These are phyloP conservation scores for Melanotaenia pygmaea DNA, from an alignment of 2,797 vertebrate species.

Conservation along the genomic window DNA sequence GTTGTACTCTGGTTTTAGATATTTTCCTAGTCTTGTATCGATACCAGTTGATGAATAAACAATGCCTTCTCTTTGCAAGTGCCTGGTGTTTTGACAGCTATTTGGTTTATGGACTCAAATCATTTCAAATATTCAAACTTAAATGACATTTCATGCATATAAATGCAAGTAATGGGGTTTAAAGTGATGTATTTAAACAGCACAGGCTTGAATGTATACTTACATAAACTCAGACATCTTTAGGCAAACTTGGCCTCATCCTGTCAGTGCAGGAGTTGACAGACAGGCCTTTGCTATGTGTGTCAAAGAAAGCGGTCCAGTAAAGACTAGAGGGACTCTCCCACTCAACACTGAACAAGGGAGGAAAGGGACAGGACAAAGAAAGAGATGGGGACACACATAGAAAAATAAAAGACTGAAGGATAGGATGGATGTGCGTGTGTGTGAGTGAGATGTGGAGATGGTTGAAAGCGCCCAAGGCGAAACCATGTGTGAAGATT, in stretches of 20 bases:
- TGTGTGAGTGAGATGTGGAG: conserved; percentile 27
- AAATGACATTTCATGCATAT: conserved; percentile 27
- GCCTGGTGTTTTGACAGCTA: background rate
- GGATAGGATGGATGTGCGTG: conserved; percentile 3
- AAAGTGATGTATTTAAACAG: conserved; percentile 31
- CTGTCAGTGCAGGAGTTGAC: conserved; percentile 73
- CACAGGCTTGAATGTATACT: conserved; percentile 38
- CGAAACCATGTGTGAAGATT: conserved; percentile 68
- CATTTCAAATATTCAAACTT: conserved; percentile 18
- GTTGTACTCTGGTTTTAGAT: too few relatives aligned
- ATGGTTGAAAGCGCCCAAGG: conserved; percentile 69
- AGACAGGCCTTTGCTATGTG: conserved; percentile 73
- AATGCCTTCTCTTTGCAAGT: too few relatives aligned
- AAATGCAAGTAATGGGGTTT: conserved; percentile 14
- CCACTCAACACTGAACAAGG: conserved; percentile 69
- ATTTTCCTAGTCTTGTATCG: too few relatives aligned
- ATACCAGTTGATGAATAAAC: too few relatives aligned
- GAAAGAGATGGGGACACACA: conserved; percentile 23
- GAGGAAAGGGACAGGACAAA: conserved; percentile 60
- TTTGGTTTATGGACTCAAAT: conserved; percentile 1
- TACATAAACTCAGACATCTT: conserved; percentile 56
- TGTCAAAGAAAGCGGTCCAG: conserved; percentile 78
- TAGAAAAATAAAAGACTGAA: conserved; percentile 38
- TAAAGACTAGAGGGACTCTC: conserved; percentile 75
- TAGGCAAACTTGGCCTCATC: conserved; percentile 76